Percentiles rank a stretch among this genome's conserved stretches.
These are phyloP conservation scores for Drosophila austrosaltans DNA, from an alignment of 2,888 invertebrate genomes.

Conservation along the genomic window DNA sequence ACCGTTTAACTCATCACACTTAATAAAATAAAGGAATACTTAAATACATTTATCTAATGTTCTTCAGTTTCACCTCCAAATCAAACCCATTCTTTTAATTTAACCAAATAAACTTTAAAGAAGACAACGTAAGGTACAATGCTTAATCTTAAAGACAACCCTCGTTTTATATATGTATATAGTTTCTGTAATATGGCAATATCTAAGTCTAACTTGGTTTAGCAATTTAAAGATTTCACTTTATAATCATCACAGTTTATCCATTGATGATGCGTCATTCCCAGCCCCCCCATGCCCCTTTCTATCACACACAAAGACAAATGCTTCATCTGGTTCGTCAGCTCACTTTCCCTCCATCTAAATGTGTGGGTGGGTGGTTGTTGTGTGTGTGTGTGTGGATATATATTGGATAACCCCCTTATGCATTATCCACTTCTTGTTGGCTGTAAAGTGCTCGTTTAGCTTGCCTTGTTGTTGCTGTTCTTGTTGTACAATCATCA, in stretches of 20 bases:
- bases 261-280: slow-evolving; percentile 10
- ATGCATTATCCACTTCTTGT: slow-evolving; percentile 56
- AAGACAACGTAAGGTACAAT: background rate
- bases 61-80: too few relatives aligned
- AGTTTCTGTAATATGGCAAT: background rate
- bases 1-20: too few relatives aligned
- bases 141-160: background rate
- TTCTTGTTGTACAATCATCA: slow-evolving; percentile 75
- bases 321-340: slow-evolving; percentile 7
- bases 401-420: slow-evolving; percentile 17
- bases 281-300: background rate
- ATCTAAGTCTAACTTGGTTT: background rate
- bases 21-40: too few relatives aligned
- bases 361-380: background rate
- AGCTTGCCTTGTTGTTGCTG: slow-evolving; percentile 34
- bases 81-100: too few relatives aligned
- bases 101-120: background rate
- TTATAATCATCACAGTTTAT: slow-evolving; percentile 3
- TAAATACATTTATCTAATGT: too few relatives aligned
- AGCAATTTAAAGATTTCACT: slow-evolving; percentile 1
- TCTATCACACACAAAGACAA: background rate
- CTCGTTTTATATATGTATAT: background rate
- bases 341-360: background rate
- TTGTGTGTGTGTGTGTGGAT: background rate
- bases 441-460: slow-evolving; percentile 68